A percentile compares a stretch with the other conserved stretches of the same genome.
phyloP scores from a whole-genome alignment of 2,797 vertebrate genomes.

The Clarias laeviceps region DNA sequence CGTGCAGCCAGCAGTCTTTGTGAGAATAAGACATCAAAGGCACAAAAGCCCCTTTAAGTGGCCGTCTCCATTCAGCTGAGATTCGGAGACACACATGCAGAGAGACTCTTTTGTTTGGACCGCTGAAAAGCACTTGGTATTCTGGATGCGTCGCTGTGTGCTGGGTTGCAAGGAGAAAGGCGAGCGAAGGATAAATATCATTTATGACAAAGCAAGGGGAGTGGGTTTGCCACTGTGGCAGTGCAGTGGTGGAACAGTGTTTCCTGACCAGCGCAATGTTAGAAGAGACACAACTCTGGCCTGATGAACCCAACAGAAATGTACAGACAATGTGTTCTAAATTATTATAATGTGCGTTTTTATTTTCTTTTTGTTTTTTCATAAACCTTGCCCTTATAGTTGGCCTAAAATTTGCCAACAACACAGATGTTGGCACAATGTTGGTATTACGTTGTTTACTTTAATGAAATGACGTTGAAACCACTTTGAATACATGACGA shows the following conservation, averaged over 20 bases:
- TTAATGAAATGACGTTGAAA: neutral
- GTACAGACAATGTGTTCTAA: neutral
- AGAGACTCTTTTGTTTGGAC: constrained; percentile 53
- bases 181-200: constrained; percentile 50
- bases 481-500: too few species aligned
- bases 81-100: constrained; percentile 38
- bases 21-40: constrained; percentile 49
- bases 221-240: constrained; percentile 42
- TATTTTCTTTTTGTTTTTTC: neutral
- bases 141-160: constrained; percentile 41
- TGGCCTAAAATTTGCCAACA: too few species aligned
- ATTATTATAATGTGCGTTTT: neutral
- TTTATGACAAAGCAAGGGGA: constrained; percentile 54
- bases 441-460: neutral
- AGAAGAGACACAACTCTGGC: constrained; percentile 1
- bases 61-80: constrained; percentile 26
- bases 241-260: constrained; percentile 22
- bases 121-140: constrained; percentile 50
- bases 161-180: constrained; percentile 41
- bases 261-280: constrained; percentile 3
- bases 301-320: neutral
- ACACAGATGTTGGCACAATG: too few species aligned
- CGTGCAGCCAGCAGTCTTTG: constrained; percentile 8
- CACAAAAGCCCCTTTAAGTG: constrained; percentile 50
- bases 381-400: neutral